Evolutionary conservation across 30 jellyfish, hydroid and myxozoan genomes (phyloP).

Genomic region (Hydra vulgaris): DNA sequence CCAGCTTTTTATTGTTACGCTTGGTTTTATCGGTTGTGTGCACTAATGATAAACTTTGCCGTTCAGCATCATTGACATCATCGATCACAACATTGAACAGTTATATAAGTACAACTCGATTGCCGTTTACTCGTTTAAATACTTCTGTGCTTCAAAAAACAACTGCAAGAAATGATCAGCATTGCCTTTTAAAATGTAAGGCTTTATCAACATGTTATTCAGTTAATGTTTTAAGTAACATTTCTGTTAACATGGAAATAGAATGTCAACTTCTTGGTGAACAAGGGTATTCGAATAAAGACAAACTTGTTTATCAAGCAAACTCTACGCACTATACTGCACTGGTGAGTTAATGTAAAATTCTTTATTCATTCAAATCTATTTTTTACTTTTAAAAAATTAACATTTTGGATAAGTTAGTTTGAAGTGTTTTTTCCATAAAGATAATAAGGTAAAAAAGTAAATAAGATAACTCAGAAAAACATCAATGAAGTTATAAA

Average conservation of each 20-base stretch:
- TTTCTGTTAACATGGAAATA: not conserved
- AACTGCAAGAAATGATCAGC: not conserved
- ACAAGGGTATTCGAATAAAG: not conserved
- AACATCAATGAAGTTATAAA: too few relatives aligned
- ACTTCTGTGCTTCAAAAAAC: not conserved
- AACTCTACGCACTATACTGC: not conserved
- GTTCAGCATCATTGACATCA: not conserved
- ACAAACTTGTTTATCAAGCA: not conserved
- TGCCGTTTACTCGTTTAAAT: not conserved
- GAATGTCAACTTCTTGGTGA: not conserved
- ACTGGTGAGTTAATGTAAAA: not conserved
- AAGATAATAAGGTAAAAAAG: too few relatives aligned
- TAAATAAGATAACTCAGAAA: too few relatives aligned
- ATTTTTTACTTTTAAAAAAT: too few relatives aligned
- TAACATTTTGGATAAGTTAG: too few relatives aligned
- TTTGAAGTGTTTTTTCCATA: too few relatives aligned
- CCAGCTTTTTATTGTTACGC: too few relatives aligned
- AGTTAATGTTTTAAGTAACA: not conserved
- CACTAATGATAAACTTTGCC: not conserved
- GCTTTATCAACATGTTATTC: not conserved
- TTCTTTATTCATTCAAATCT: too few relatives aligned
- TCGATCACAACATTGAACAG: not conserved
- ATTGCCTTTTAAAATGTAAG: not conserved
- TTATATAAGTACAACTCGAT: not conserved
- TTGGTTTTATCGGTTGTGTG: not conserved